Evolutionary conservation across 2,113 vertebrate species (phyloP).

Genomic region (Megaceryle maxima): DNA sequence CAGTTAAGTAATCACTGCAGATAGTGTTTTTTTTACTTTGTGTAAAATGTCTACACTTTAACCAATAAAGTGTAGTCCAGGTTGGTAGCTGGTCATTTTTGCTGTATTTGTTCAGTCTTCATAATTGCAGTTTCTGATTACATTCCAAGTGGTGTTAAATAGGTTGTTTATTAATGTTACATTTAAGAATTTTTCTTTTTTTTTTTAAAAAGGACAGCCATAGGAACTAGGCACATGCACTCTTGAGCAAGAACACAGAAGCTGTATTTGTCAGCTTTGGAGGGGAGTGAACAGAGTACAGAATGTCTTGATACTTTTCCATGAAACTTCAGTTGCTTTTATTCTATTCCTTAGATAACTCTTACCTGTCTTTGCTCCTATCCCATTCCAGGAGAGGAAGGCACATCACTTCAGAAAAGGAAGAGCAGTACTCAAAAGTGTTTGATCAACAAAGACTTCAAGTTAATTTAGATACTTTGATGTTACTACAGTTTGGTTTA

Average conservation of each 20-base stretch:
- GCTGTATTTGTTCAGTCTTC: neutral
- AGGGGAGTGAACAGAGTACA: neutral
- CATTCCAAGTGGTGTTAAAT: neutral
- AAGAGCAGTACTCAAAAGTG: conserved; percentile 71
- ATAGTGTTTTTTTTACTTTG: neutral
- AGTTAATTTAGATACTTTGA: too few species aligned
- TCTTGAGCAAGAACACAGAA: neutral
- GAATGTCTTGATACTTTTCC: neutral
- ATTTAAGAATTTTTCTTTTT: neutral
- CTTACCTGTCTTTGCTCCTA: neutral
- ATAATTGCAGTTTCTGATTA: neutral
- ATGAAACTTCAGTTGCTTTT: neutral
- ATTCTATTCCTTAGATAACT: neutral
- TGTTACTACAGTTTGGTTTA: neutral
- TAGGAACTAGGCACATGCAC: accelerated
- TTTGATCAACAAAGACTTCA: conserved; percentile 43
- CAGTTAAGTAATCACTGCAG: neutral
- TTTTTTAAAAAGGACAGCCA: neutral
- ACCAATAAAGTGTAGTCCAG: neutral
- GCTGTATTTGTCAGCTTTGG: neutral
- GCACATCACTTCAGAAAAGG: conserved; percentile 75
- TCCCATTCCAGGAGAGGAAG: conserved; percentile 69
- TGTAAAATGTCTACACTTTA: neutral
- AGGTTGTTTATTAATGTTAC: neutral
- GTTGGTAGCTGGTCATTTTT: neutral